Percentiles rank a stretch among this genome's conserved stretches.
Evolutionary conservation across 1,140 invertebrate species (phyloP).

Genomic region (Onthophagus taurus): DNA sequence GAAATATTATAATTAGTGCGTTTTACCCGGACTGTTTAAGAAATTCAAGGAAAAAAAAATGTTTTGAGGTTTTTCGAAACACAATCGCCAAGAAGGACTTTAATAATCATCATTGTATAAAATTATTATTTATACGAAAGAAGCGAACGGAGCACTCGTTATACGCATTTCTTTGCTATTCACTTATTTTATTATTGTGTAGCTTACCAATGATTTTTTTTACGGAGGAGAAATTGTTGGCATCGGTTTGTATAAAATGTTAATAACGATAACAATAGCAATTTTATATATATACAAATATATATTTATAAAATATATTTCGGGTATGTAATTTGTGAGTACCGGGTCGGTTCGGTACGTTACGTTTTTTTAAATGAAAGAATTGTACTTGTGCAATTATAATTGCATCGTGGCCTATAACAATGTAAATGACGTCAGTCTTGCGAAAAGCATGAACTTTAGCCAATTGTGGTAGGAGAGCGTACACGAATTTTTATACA

Average conservation of each 20-base stretch:
- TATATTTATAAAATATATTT: too few relatives aligned
- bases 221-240: slow-evolving; percentile 17
- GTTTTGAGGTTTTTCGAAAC: slow-evolving; percentile 8
- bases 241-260: slow-evolving; percentile 22
- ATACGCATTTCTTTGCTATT: slow-evolving; percentile 33
- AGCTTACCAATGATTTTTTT: slow-evolving; percentile 18
- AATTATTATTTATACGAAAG: slow-evolving; percentile 18
- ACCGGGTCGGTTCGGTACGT: too few relatives aligned
- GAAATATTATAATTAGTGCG: too few relatives aligned
- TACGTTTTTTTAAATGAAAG: slow-evolving; percentile 9
- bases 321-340: too few relatives aligned
- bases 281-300: slow-evolving; percentile 15
- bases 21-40: slow-evolving; percentile 14
- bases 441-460: too few relatives aligned
- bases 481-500: too few relatives aligned
- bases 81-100: slow-evolving; percentile 5
- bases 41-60: slow-evolving; percentile 15
- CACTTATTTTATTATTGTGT: slow-evolving; percentile 23
- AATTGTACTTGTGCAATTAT: slow-evolving; percentile 6
- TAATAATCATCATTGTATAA: slow-evolving; percentile 23
- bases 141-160: slow-evolving; percentile 33
- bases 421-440: too few relatives aligned
- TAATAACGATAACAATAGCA: slow-evolving; percentile 15
- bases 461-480: too few relatives aligned
- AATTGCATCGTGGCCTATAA: slow-evolving; percentile 6